These are phyloP conservation scores for Osmerus eperlanus DNA, from an alignment of 2,113 vertebrate genomes.

Conservation along the genomic window DNA sequence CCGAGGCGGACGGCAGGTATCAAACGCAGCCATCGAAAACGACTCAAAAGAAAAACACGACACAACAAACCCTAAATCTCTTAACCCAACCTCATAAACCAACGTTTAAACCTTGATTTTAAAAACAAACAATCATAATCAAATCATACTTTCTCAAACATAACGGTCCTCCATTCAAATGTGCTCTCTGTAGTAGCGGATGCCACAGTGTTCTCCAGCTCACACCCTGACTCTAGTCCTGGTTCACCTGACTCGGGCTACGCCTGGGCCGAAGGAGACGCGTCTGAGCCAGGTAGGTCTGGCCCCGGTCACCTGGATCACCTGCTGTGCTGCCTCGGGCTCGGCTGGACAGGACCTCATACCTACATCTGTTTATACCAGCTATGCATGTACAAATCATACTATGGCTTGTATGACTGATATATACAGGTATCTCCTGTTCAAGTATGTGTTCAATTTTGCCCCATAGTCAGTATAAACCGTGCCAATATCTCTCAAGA, in stretches of 20 bases:
- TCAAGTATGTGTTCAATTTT: constrained; percentile 32
- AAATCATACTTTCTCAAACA: no score
- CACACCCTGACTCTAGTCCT: constrained; percentile 68
- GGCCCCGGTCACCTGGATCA: neutral
- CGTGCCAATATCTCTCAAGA: constrained; percentile 22
- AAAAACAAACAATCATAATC: neutral
- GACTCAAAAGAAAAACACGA: neutral
- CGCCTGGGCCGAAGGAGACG: constrained; percentile 63
- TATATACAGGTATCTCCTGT: constrained; percentile 33
- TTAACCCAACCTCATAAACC: neutral
- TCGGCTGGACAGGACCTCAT: neutral
- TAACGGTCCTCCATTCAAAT: neutral
- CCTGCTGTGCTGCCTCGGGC: constrained; percentile 11
- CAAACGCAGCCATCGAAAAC: neutral
- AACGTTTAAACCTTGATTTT: neutral
- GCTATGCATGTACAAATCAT: neutral
- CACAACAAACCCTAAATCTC: neutral
- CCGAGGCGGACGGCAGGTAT: constrained; percentile 74
- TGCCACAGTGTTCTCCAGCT: constrained; percentile 51
- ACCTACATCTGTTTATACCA: neutral
- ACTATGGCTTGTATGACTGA: constrained; percentile 35
- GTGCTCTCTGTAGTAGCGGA: constrained; percentile 36
- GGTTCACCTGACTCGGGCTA: constrained; percentile 67
- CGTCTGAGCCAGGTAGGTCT: constrained; percentile 66
- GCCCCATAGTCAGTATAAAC: constrained; percentile 31